phyloP scores from a whole-genome alignment of 2,113 vertebrate species.

The Dissostichus mawsoni region DNA sequence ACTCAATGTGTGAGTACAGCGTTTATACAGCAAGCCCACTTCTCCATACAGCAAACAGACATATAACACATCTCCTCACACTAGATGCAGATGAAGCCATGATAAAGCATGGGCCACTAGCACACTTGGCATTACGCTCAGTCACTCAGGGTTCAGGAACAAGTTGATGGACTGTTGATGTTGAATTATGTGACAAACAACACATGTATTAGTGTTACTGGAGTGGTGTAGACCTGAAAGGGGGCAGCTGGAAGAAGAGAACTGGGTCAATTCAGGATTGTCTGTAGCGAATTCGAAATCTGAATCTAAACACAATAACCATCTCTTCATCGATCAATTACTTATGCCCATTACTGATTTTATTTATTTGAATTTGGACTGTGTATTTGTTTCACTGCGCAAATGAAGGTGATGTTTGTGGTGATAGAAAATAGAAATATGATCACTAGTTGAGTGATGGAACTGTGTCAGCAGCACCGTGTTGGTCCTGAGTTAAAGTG shows the following conservation, averaged over 20 bases:
- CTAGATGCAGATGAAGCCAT: slow-evolving; percentile 55
- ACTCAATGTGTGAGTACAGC: slow-evolving; percentile 61
- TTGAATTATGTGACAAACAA: slow-evolving; percentile 22
- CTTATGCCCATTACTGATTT: neutral
- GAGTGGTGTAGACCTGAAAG: slow-evolving; percentile 27
- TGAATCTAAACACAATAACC: slow-evolving; percentile 26
- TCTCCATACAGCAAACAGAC: slow-evolving; percentile 66
- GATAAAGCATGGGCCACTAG: slow-evolving; percentile 43
- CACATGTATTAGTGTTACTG: slow-evolving; percentile 23
- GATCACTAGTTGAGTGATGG: slow-evolving; percentile 50
- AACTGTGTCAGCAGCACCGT: slow-evolving; percentile 61
- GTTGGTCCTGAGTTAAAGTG: slow-evolving; percentile 60
- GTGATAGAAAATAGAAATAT: slow-evolving; percentile 28
- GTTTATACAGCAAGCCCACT: slow-evolving; percentile 61
- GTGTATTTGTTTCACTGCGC: slow-evolving; percentile 21
- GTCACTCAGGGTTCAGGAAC: slow-evolving; percentile 45
- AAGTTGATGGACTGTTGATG: slow-evolving; percentile 30
- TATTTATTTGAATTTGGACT: neutral
- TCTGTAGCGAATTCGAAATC: slow-evolving; percentile 31
- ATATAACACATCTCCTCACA: slow-evolving; percentile 47
- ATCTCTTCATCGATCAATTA: neutral
- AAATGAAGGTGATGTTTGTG: slow-evolving; percentile 9
- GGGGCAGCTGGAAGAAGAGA: slow-evolving; percentile 17
- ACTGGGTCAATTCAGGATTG: slow-evolving; percentile 41
- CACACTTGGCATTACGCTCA: slow-evolving; percentile 46